phyloP scores from a whole-genome alignment of 2,797 vertebrate genomes.

The Molossus alvarezi region DNA sequence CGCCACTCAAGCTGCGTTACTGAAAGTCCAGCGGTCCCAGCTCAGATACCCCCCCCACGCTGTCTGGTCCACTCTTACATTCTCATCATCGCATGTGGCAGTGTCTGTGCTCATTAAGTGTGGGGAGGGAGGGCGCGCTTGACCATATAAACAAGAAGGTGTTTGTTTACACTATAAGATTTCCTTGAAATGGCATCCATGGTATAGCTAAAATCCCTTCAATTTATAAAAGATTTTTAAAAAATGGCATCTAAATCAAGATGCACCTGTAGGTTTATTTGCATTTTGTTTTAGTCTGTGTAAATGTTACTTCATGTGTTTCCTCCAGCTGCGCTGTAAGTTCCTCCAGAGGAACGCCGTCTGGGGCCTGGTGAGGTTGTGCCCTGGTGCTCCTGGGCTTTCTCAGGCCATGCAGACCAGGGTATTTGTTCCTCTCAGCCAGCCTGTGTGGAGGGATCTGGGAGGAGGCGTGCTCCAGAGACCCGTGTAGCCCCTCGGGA shows the following conservation, averaged over 20 bases:
- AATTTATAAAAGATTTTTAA: background rate
- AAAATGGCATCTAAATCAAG: background rate
- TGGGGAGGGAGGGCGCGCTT: background rate
- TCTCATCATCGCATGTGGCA: background rate
- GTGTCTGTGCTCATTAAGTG: background rate
- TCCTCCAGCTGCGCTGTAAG: background rate
- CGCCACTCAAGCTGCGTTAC: background rate
- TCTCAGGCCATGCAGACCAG: background rate
- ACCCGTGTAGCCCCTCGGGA: background rate
- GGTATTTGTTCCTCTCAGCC: background rate
- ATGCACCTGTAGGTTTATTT: background rate
- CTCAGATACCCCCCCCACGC: fast-evolving
- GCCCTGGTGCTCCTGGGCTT: background rate
- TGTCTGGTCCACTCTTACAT: fast-evolving
- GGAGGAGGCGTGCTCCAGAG: background rate
- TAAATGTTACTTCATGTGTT: background rate
- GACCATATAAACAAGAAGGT: background rate
- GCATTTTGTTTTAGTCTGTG: background rate
- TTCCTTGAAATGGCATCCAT: background rate
- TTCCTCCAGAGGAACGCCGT: background rate
- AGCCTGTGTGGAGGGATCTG: background rate
- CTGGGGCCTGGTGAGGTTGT: background rate
- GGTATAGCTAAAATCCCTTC: background rate
- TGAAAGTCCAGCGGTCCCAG: background rate
- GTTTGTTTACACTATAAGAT: background rate